Evolutionary conservation across 2,888 invertebrate genomes (phyloP).

Genomic region (Spodoptera exigua): DNA sequence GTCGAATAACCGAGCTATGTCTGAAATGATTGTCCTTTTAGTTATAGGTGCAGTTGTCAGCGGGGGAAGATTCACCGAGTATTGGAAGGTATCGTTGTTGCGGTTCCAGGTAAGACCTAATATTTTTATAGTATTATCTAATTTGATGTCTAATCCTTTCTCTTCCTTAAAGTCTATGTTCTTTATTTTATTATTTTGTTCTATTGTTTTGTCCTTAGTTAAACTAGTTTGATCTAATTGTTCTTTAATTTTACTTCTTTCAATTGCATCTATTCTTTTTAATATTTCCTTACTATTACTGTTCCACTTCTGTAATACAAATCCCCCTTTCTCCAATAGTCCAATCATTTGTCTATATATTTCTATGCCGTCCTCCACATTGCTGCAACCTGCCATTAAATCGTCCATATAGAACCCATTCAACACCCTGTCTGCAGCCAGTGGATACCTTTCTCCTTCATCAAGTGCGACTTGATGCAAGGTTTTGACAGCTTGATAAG

Average conservation of each 20-base stretch:
- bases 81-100: slow-evolving; percentile 31
- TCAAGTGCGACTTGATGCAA: slow-evolving; percentile 58
- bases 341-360: slow-evolving; percentile 15
- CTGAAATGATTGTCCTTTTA: no score
- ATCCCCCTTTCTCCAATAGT: slow-evolving; percentile 17
- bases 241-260: neutral
- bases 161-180: neutral
- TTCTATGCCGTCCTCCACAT: slow-evolving; percentile 6
- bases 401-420: no score
- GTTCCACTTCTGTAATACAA: slow-evolving; percentile 7
- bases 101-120: no score
- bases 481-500: slow-evolving; percentile 56
- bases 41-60: slow-evolving; percentile 28
- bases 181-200: slow-evolving; percentile 1
- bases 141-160: slow-evolving; percentile 3
- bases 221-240: slow-evolving; percentile 12
- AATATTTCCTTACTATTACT: slow-evolving; percentile 20
- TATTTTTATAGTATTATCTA: slow-evolving; percentile 10
- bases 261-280: slow-evolving; percentile 1
- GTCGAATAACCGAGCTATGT: no score
- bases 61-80: slow-evolving; percentile 31
- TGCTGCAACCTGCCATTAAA: slow-evolving; percentile 7
- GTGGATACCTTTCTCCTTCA: slow-evolving; percentile 47
- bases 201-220: slow-evolving; percentile 1
- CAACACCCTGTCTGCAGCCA: slow-evolving; percentile 47